A percentile compares a stretch with the other conserved stretches of the same genome.
Evolutionary conservation across 2,888 invertebrate genomes (phyloP).

Genomic region (Oscheius myriophilus): DNA sequence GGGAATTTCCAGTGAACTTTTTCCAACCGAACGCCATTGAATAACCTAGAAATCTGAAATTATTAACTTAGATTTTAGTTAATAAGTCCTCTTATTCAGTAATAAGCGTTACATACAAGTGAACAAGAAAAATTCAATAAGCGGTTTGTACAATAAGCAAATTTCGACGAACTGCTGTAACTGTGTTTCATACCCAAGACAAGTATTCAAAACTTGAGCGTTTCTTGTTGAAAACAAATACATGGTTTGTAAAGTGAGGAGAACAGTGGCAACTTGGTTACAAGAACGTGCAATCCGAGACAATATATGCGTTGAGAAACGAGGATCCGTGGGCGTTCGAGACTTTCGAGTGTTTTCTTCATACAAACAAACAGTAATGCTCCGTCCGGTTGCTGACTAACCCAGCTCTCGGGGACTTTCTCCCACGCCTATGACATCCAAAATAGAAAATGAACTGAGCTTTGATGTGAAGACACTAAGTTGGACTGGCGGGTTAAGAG

Average conservation of each 20-base stretch:
- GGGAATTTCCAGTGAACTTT: conserved; percentile 56
- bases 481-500: background rate
- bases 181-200: no score
- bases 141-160: no score
- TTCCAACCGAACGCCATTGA: conserved; percentile 62
- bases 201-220: background rate
- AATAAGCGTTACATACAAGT: no score
- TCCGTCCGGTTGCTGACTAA: conserved; percentile 14
- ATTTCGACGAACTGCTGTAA: no score
- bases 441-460: conserved; percentile 1
- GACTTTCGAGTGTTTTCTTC: conserved; percentile 27
- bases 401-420: background rate
- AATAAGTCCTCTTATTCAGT: no score
- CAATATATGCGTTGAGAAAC: no score
- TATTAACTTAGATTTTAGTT: no score
- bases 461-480: background rate
- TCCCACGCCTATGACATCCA: background rate
- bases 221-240: background rate
- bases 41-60: background rate
- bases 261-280: background rate
- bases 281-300: no score
- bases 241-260: background rate
- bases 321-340: conserved; percentile 26
- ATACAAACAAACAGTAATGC: conserved; percentile 30
- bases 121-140: no score